Conservation (phyloP, 2,888 invertebrate genomes). For the Eledone cirrhosa region DNA sequence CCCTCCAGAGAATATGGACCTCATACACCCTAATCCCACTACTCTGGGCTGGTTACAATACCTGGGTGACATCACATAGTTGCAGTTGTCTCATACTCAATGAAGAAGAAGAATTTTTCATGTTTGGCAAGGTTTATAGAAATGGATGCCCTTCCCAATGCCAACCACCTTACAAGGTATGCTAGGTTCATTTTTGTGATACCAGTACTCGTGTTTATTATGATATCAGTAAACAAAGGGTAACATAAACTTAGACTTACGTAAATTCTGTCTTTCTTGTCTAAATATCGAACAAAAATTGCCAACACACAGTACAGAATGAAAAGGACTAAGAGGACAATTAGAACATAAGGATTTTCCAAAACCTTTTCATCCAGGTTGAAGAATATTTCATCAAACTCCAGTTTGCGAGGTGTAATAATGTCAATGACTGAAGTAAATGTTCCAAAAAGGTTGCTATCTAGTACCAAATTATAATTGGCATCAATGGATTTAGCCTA, state of each 20-base stretch:
- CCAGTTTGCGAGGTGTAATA: constrained; percentile 44
- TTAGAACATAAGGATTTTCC: constrained; percentile 45
- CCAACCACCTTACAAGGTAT: too few species aligned
- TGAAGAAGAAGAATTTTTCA: too few species aligned
- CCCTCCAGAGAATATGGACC: too few species aligned
- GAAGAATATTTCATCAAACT: constrained; percentile 48
- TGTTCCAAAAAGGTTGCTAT: constrained; percentile 51
- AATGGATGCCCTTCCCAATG: too few species aligned
- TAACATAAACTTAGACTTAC: constrained; percentile 34
- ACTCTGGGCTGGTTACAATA: too few species aligned
- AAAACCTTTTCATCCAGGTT: constrained; percentile 41
- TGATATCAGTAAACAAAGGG: too few species aligned
- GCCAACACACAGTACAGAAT: constrained; percentile 34
- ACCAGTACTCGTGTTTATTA: too few species aligned
- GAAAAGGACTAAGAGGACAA: constrained; percentile 37
- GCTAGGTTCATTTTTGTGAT: too few species aligned
- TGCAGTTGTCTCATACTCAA: too few species aligned
- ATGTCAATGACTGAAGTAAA: constrained; percentile 46
- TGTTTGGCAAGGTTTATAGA: too few species aligned
- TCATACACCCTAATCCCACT: too few species aligned
- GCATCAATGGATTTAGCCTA: constrained; percentile 30
- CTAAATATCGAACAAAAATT: constrained; percentile 38
- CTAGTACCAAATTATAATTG: constrained; percentile 38
- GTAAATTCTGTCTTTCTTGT: constrained; percentile 35
- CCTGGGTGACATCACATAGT: too few species aligned